phyloP scores from a whole-genome alignment of 2,888 invertebrate genomes.

The Erannis defoliaria region DNA sequence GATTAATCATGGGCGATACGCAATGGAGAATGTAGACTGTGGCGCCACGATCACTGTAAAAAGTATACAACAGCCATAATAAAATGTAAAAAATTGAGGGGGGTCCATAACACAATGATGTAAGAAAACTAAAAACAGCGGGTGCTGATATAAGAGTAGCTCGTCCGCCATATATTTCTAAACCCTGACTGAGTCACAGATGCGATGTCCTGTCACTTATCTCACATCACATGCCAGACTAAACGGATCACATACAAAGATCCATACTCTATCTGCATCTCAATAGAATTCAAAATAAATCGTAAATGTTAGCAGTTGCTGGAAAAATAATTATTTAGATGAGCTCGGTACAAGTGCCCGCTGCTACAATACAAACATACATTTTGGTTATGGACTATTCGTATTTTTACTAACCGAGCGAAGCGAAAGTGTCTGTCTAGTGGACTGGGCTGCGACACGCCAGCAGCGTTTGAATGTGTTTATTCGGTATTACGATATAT shows the following conservation, averaged over 20 bases:
- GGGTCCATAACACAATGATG: no score
- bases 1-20: background rate
- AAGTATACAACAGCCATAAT: no score
- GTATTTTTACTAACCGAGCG: background rate
- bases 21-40: background rate
- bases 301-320: constrained; percentile 3
- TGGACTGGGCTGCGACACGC: no score
- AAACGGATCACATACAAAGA: background rate
- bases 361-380: constrained; percentile 10
- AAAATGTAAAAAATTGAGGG: no score
- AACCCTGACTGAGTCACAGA: constrained; percentile 6
- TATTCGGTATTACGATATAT: no score
- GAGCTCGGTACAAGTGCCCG: constrained; percentile 12
- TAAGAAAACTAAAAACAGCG: no score
- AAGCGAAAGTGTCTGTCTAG: no score
- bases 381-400: constrained; percentile 7
- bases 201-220: constrained; percentile 29
- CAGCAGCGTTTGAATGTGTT: no score
- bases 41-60: background rate
- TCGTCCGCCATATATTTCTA: background rate
- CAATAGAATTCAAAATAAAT: constrained; percentile 15
- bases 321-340: constrained; percentile 26
- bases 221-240: constrained; percentile 3
- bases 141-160: no score
- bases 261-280: background rate